Base-by-base conservation (phyloP, 2,113 vertebrate species). In the Channa maculata region DNA sequence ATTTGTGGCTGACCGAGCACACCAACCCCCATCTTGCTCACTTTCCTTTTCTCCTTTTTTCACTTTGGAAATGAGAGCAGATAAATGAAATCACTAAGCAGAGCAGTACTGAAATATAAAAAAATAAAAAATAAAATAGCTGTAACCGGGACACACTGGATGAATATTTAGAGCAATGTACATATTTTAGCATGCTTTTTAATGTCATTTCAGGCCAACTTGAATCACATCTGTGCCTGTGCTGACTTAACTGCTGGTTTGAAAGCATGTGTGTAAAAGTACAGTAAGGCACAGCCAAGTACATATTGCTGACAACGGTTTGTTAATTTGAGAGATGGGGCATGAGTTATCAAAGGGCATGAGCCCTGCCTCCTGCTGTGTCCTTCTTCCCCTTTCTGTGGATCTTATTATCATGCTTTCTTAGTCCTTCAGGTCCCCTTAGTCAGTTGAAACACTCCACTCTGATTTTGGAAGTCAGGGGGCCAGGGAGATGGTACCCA, bases 21-120 rank as follows among this genome's bases (percentile, higher is more conserved):
- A 80, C 54, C 65, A 72, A 61, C 49, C 57, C 53, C 49, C 57
- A 59, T 54, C 66, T 60, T 59, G 68, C 41, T 61, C 49, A 15
- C 24, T 57, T 14, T 60, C 36, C 54, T 9, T 24, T 36, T 15
- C 15, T 39, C 41, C 59, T 59, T 41, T 39, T 43, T 52, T 51
- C 63, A 1, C 76, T 77, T 51, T 70, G 43, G 49, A 77, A 88
- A 89, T 80, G 65, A 78, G 81, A 89, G 78, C 87, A 87, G 66
- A 86, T 86, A 88, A 91, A 89, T 81, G 76, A 90, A 86, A 86
- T 77, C 74, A 73, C 87, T 75, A 85, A 89, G 84, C 87, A 90
- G 83, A 86, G 86, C 68, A 79, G 71, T 38, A 64, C 80, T 80
- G 81, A 87, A 85, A 86, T 83, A 90, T 85, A 24, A 24, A 24